Percentiles rank a stretch among this genome's conserved stretches.
Evolutionary conservation across 2,888 invertebrate species (phyloP).

Genomic region (Rhingia rostrata): DNA sequence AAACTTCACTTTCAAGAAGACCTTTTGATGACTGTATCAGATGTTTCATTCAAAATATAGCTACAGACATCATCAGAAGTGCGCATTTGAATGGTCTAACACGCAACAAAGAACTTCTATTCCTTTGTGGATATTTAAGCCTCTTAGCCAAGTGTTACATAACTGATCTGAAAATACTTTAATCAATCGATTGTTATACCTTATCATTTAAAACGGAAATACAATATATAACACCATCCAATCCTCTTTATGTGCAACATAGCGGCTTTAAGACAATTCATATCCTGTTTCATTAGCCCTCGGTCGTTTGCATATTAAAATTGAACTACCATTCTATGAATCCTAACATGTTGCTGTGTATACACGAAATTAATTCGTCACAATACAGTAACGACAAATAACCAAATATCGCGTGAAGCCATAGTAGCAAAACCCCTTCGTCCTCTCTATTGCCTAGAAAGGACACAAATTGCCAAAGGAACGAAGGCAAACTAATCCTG

Average conservation of each 20-base stretch:
- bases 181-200: constrained; percentile 8
- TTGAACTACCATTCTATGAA: constrained; percentile 30
- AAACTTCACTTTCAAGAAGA: too few species aligned
- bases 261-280: neutral
- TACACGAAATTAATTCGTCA: constrained; percentile 62
- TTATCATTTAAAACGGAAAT: neutral
- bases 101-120: too few species aligned
- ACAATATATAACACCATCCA: neutral
- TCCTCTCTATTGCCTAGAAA: neutral
- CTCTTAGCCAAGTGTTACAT: too few species aligned
- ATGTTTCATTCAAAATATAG: too few species aligned
- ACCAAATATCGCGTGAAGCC: constrained; percentile 60
- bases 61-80: too few species aligned
- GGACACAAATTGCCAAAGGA: constrained; percentile 57
- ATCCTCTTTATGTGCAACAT: neutral
- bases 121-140: too few species aligned
- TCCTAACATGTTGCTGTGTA: constrained; percentile 54
- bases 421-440: constrained; percentile 66
- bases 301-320: neutral
- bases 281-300: neutral
- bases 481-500: constrained; percentile 47
- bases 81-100: too few species aligned
- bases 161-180: too few species aligned
- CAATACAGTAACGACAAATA: constrained; percentile 24
- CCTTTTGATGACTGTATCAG: too few species aligned